phyloP scores from a whole-genome alignment of 2,888 invertebrate species.

The Meta bourneti region DNA sequence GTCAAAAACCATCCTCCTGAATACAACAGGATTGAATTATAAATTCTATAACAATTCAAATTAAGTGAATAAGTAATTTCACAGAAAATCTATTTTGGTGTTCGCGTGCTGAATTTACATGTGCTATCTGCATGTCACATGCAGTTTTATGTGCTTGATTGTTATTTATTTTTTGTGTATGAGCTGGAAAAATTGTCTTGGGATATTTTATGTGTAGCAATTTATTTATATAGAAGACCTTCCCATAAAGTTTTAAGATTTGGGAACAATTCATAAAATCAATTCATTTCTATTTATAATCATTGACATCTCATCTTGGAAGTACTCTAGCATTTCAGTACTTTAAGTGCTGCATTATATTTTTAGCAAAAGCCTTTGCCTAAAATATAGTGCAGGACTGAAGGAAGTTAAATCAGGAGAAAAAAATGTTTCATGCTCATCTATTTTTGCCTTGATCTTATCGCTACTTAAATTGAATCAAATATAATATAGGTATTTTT shows the following conservation, averaged over 20 bases:
- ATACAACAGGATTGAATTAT: too few species aligned
- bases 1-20: too few species aligned
- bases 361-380: neutral
- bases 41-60: too few species aligned
- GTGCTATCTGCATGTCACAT: neutral
- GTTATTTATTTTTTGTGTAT: neutral
- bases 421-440: neutral
- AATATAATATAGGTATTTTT: neutral
- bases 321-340: neutral
- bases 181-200: neutral
- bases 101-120: too few species aligned
- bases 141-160: neutral
- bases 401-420: neutral
- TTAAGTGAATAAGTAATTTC: too few species aligned
- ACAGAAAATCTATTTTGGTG: too few species aligned
- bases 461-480: neutral
- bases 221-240: slow-evolving; percentile 38
- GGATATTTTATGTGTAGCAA: slow-evolving; percentile 11
- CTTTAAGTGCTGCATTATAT: neutral
- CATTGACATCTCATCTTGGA: slow-evolving; percentile 33
- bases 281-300: slow-evolving; percentile 44
- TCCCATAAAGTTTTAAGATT: neutral
- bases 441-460: neutral
- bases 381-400: slow-evolving; percentile 19
- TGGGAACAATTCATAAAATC: slow-evolving; percentile 6